Conservation (phyloP, 2,888 invertebrate species). For the Synergus laeviventris region DNA sequence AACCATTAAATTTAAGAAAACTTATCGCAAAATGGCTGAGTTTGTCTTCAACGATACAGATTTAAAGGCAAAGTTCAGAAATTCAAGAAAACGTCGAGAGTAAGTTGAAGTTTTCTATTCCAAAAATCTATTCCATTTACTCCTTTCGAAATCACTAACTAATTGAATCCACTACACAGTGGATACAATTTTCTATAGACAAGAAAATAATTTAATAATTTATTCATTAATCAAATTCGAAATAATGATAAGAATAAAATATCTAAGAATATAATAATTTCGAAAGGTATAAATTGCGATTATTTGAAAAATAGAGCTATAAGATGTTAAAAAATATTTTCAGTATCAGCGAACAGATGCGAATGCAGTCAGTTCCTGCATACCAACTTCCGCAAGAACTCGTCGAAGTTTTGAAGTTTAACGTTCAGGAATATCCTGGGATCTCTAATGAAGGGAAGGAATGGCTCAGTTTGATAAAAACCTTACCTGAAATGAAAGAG, state of each 20-base stretch:
- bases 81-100: slow-evolving; percentile 4
- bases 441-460: background rate
- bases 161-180: no score
- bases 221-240: no score
- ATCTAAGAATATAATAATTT: background rate
- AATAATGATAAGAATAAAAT: no score
- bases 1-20: background rate
- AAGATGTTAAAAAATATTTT: background rate
- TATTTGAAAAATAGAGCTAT: background rate
- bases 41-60: background rate
- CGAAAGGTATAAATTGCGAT: background rate
- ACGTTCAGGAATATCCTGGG: background rate
- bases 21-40: background rate
- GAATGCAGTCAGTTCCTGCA: slow-evolving; percentile 2
- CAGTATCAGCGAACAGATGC: background rate
- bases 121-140: background rate
- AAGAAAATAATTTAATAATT: no score
- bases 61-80: background rate
- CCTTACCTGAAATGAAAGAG: background rate
- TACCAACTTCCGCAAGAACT: slow-evolving; percentile 26
- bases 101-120: background rate
- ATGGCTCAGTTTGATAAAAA: background rate
- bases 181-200: no score
- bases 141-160: background rate
- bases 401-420: background rate